Evolutionary conservation across 2,797 vertebrate genomes (phyloP), one percentile per base, ranked within the genome.

Genomic region (Merluccius polli): DNA sequence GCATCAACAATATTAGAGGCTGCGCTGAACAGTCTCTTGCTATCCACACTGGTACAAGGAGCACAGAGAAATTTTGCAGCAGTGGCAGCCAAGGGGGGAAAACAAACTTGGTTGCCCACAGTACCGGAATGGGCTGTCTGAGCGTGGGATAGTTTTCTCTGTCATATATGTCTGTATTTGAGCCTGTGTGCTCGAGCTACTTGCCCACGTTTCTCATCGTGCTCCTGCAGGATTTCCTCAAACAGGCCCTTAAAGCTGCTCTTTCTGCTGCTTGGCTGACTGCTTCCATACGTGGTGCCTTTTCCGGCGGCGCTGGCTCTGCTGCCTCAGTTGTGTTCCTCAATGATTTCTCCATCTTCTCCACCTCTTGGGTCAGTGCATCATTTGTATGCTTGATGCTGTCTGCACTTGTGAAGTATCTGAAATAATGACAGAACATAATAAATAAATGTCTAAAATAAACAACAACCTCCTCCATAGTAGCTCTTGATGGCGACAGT

Each of bases 341-440:
- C 65, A 72, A 3, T 27, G 70, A 24, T n/a, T 11, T 35, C 12
- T 30, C 73, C 36, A 72, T 74, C 33, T 75, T 79, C 59, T 79
- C 63, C 59, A 79, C 52, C 21, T 72, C 70, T 73, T 69, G 70
- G n/a, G 70, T 70, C 32, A 74, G 29, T 52, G 48, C n/a, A n/a
- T n/a, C n/a, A n/a, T n/a, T n/a, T n/a, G n/a, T 75, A 69, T n/a
- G n/a, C n/a, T n/a, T n/a, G n/a, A n/a, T n/a, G n/a, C n/a, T n/a
- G n/a, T n/a, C n/a, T n/a, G n/a, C 74, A 79, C 70, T 71, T 74
- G 41, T 74, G n/a, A 78, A 71, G 68, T 65, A 74, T 65, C 33
- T 74, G 10, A 74, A 74, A 78, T 71, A 2, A 71, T n/a, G n/a
- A n/a, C 69, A 71, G 36, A 71, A 36, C 10, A n/a, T 70, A 36